These are phyloP conservation scores for Oxyruncus cristatus DNA, from an alignment of 2,113 vertebrate species.

Conservation along the genomic window DNA sequence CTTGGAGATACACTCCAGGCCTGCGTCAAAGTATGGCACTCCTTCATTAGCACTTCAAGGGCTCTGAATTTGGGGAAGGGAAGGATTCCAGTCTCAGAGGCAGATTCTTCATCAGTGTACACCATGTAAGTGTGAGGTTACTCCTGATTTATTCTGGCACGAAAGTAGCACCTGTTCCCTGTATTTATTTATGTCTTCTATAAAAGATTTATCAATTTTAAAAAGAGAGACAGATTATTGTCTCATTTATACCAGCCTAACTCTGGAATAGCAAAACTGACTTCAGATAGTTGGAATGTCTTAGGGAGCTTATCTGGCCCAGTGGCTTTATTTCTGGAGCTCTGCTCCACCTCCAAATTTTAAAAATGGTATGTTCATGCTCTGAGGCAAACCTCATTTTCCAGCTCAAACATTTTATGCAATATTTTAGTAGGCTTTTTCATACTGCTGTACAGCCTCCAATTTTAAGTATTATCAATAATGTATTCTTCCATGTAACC, in stretches of 20 bases:
- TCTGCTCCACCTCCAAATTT: conserved; percentile 30
- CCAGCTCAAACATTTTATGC: conserved; percentile 39
- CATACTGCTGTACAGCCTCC: background rate
- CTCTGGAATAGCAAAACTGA: background rate
- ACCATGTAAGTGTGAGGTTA: background rate
- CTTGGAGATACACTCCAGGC: conserved; percentile 35
- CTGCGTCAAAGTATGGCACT: background rate
- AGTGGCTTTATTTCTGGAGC: conserved; percentile 34
- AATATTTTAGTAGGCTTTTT: conserved; percentile 49
- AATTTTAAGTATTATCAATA: conserved; percentile 39
- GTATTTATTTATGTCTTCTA: background rate
- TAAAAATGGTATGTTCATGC: conserved; percentile 30
- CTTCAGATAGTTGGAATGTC: background rate
- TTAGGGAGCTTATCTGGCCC: background rate
- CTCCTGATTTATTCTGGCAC: background rate
- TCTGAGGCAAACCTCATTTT: conserved; percentile 47
- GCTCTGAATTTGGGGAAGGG: conserved; percentile 8
- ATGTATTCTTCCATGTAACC: conserved; percentile 16
- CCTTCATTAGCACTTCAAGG: conserved; percentile 71
- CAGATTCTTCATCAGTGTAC: background rate
- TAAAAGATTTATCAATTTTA: background rate
- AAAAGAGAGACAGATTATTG: background rate
- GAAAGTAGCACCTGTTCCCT: background rate
- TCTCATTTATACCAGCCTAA: background rate
- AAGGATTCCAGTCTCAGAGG: background rate